Percentiles rank a stretch among this genome's conserved stretches.
phyloP scores from a whole-genome alignment of 2,888 invertebrate genomes.

The Hecatera dysodea region DNA sequence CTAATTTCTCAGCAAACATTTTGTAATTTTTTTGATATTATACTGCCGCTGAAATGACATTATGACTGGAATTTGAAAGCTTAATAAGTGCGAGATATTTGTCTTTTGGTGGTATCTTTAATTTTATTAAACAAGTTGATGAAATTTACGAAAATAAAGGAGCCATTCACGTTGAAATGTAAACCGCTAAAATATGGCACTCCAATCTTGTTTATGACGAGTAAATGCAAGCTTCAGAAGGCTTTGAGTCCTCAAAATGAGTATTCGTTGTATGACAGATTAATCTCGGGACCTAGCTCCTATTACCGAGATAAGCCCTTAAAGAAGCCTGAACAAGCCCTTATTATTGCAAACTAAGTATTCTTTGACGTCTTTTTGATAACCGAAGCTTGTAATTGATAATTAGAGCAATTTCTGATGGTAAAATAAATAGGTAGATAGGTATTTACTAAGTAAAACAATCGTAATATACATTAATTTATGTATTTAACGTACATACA shows the following conservation, averaged over 20 bases:
- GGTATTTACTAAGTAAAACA: background rate
- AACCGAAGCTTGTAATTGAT: conserved; percentile 15
- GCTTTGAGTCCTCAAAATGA: conserved; percentile 50
- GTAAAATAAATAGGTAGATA: background rate
- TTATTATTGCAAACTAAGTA: conserved; percentile 32
- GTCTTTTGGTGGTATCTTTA: too few relatives aligned
- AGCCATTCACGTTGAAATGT: conserved; percentile 17
- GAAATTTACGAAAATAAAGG: background rate
- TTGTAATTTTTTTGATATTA: too few relatives aligned
- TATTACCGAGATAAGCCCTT: conserved; percentile 56
- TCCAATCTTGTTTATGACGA: conserved; percentile 28
- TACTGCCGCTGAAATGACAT: too few relatives aligned
- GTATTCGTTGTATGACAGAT: conserved; percentile 50
- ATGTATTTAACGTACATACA: background rate
- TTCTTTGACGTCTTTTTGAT: conserved; percentile 20
- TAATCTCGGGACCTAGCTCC: conserved; percentile 46
- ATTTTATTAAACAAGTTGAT: background rate
- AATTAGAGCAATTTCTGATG: background rate
- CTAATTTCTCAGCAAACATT: too few relatives aligned
- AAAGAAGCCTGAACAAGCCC: conserved; percentile 29
- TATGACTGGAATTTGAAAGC: too few relatives aligned
- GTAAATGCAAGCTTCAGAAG: conserved; percentile 28
- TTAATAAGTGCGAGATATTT: too few relatives aligned
- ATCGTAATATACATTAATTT: background rate
- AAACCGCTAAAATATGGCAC: conserved; percentile 23